A percentile compares a stretch with the other conserved stretches of the same genome.
phyloP scores from a whole-genome alignment of 2,797 vertebrate genomes.

The Bradypodion ventrale region DNA sequence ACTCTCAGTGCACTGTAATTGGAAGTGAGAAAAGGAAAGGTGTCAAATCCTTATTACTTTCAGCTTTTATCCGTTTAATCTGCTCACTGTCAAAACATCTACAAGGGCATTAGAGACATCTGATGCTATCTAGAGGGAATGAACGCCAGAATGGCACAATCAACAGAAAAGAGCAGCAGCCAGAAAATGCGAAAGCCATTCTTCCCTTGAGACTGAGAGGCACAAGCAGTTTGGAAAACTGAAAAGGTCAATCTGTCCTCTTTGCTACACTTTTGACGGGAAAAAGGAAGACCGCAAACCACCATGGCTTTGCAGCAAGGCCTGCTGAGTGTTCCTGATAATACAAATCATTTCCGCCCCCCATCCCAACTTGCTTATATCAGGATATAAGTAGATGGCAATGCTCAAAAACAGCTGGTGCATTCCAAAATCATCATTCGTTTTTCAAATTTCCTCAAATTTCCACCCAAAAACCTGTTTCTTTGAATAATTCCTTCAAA shows the following conservation, averaged over 20 bases:
- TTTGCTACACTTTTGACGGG: slow-evolving; percentile 8
- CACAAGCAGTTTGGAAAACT: slow-evolving; percentile 3
- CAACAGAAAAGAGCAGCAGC: background rate
- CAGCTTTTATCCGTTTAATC: slow-evolving; percentile 35
- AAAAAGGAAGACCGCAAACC: slow-evolving; percentile 1
- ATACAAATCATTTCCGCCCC: background rate
- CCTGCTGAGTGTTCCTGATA: background rate
- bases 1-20: slow-evolving; percentile 39
- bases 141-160: slow-evolving; percentile 3
- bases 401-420: background rate
- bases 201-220: slow-evolving; percentile 14
- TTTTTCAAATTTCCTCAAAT: slow-evolving; percentile 30
- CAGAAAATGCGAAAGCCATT: background rate
- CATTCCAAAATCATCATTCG: background rate
- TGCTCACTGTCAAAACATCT: slow-evolving; percentile 16
- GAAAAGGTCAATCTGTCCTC: slow-evolving; percentile 27
- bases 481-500: slow-evolving; percentile 1
- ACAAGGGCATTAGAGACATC: slow-evolving; percentile 44
- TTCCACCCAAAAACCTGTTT: background rate
- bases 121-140: slow-evolving; percentile 4
- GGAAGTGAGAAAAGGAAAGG: slow-evolving; percentile 35
- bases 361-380: background rate
- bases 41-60: slow-evolving; percentile 33
- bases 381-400: slow-evolving; percentile 5
- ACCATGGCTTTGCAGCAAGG: background rate